Base-by-base conservation (phyloP, 2,888 invertebrate genomes). In the Lithophane leautieri region DNA sequence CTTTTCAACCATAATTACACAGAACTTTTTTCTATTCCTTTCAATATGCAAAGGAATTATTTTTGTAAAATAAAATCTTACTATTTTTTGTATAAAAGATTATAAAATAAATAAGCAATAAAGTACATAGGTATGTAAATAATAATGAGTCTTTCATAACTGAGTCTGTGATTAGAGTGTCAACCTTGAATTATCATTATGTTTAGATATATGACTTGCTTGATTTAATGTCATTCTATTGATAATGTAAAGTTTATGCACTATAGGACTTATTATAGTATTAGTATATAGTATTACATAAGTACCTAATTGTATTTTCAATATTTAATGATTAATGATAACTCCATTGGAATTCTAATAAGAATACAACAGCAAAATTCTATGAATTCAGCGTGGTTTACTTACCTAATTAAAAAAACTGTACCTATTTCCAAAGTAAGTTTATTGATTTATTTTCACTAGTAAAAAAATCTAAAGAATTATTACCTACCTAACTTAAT, bases 131-230 rank as follows among this genome's bases (percentile, higher is more conserved):
- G 9, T 42, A 0, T 25, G 25, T 65, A 28, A 25, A 14, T 60
- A 19, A 28, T 44, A 25, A n/a, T n/a, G n/a, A 60, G 40, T 44
- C 11, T 52, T 60, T 50, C 3, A 14, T 47, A n/a, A 34, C 6
- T 34, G 34, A 6, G 34, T 34, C 34, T 34, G 6, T 34, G 34
- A 28, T 61, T 47, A n/a, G 7, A 19, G 22, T 52, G 34, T 6
- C 12, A 78, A 44, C 50, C 50, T 80, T 62, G 34, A 79, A 42
- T n/a, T 78, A 67, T 44, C 40, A 56, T 54, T 66, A 7, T 62
- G 19, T 28, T n/a, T 28, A 25, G 8, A 62, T 34, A 50, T 47
- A 66, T 62, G 14, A 65, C 28, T 60, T 60, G 42, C 42, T 9
- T 42, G 0, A 40, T 9, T 47, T 78, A 34, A 44, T 50, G 22